Conservation (phyloP, 1,140 invertebrate species). For the Psix sp. region DNA sequence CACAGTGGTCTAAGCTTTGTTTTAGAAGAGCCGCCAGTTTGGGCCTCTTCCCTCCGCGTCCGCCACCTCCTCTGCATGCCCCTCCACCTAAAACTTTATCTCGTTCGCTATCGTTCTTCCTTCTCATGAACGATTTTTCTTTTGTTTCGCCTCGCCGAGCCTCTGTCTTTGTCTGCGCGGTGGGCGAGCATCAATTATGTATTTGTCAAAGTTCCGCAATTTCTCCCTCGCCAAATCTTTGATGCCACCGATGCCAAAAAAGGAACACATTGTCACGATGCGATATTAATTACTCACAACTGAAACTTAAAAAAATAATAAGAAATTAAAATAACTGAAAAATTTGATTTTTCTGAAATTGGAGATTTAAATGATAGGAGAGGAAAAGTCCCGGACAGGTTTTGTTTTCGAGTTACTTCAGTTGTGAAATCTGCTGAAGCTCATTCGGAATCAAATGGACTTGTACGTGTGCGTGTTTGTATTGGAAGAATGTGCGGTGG, state of each 20-base stretch:
- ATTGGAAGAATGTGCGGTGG: slow-evolving; percentile 45
- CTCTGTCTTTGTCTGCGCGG: slow-evolving; percentile 10
- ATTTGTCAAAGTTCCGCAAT: slow-evolving; percentile 15
- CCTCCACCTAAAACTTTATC: slow-evolving; percentile 50
- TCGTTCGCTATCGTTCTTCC: slow-evolving; percentile 48
- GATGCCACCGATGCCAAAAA: background rate
- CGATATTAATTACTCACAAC: background rate
- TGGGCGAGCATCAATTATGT: slow-evolving; percentile 33
- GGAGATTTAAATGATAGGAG: background rate
- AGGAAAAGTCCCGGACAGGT: no score
- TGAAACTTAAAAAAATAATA: no score
- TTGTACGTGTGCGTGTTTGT: slow-evolving; percentile 12
- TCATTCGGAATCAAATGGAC: background rate
- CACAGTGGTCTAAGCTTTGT: slow-evolving; percentile 47
- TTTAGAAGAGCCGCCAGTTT: slow-evolving; percentile 38
- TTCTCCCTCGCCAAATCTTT: background rate
- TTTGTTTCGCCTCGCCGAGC: slow-evolving; percentile 34
- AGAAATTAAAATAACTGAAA: background rate
- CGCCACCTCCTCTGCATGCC: slow-evolving; percentile 15
- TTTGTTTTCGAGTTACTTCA: no score
- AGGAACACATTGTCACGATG: background rate
- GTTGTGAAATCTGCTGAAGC: background rate
- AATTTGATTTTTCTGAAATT: slow-evolving; percentile 13
- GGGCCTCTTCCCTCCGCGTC: background rate
- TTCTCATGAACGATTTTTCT: slow-evolving; percentile 47